phyloP scores from a whole-genome alignment of 2,797 vertebrate species.

The Poecile montanus region DNA sequence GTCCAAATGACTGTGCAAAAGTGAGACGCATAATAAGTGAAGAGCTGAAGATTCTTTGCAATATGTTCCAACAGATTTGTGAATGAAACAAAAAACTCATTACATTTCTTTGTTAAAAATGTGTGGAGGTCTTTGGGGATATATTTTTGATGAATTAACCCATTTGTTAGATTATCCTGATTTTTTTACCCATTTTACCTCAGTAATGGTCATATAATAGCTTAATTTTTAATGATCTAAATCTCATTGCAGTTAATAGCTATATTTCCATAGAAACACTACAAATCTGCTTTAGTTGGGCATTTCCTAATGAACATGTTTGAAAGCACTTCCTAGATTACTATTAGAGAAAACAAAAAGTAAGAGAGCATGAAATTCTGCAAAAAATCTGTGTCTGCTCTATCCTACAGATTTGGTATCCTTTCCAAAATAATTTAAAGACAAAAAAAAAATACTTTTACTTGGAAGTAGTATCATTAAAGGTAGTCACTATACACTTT shows the following conservation, averaged over 20 bases:
- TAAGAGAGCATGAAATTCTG: constrained; percentile 35
- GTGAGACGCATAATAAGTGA: neutral
- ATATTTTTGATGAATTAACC: constrained; percentile 8
- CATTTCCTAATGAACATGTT: constrained; percentile 51
- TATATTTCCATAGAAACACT: constrained; percentile 58
- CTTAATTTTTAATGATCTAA: constrained; percentile 34
- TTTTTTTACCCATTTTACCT: constrained; percentile 20
- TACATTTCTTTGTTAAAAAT: neutral
- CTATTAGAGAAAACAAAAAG: neutral
- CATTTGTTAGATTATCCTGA: constrained; percentile 12
- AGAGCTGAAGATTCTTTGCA: neutral
- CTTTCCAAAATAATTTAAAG: constrained; percentile 5
- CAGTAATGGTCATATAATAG: constrained; percentile 40
- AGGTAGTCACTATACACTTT: neutral
- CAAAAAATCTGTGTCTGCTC: constrained; percentile 16
- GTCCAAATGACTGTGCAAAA: neutral
- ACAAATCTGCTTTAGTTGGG: constrained; percentile 37
- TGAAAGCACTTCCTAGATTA: constrained; percentile 54
- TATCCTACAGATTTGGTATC: neutral
- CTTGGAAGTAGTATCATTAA: constrained; percentile 21
- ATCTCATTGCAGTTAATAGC: constrained; percentile 42
- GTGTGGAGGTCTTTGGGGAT: neutral
- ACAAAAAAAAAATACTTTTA: constrained; percentile 33
- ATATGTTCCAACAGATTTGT: neutral
- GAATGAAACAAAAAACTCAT: neutral